Conservation (phyloP, 1,140 invertebrate species). For the Sarcophaga peregrina region DNA sequence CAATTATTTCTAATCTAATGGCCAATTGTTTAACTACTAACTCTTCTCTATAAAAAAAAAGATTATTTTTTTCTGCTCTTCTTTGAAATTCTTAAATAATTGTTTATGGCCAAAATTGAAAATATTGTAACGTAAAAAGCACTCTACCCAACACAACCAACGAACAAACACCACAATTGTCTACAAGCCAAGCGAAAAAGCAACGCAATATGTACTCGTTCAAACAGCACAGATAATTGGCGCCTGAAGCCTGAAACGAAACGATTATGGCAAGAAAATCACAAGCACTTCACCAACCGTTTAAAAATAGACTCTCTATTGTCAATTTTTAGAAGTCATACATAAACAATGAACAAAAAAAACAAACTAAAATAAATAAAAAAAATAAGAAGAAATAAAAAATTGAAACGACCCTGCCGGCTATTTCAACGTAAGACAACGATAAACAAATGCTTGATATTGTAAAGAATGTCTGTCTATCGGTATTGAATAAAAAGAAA, state of each 20-base stretch:
- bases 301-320: background rate
- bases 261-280: background rate
- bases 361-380: background rate
- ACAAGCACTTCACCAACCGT: background rate
- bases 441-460: too few relatives aligned
- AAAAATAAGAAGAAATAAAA: background rate
- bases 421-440: too few relatives aligned
- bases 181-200: too few relatives aligned
- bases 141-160: too few relatives aligned
- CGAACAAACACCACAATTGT: too few relatives aligned
- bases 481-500: background rate
- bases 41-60: too few relatives aligned
- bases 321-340: slow-evolving; percentile 24
- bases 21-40: too few relatives aligned
- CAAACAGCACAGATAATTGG: background rate
- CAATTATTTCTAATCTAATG: background rate
- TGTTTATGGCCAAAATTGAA: background rate
- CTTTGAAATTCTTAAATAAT: slow-evolving; percentile 15
- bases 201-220: too few relatives aligned
- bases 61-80: background rate
- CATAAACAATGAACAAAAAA: slow-evolving; percentile 15
- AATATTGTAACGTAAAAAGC: too few relatives aligned
- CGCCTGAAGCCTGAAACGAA: background rate
- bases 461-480: background rate
- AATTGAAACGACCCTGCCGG: too few relatives aligned